These are phyloP conservation scores for Leucoraja ocellata DNA, from an alignment of 2,797 vertebrate species.

Conservation along the genomic window DNA sequence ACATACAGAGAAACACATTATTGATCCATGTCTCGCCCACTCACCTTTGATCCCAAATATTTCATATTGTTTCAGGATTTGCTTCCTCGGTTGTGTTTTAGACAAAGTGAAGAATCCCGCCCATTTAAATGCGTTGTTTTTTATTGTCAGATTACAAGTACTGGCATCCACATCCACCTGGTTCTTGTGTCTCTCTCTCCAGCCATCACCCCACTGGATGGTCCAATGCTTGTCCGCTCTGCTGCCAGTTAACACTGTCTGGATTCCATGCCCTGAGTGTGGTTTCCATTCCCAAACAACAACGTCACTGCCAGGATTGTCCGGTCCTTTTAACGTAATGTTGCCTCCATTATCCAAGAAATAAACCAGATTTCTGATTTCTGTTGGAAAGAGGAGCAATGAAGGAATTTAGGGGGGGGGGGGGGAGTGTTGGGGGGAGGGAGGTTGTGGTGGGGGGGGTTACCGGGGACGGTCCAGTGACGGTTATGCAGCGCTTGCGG, in stretches of 20 bases:
- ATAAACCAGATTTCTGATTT: not conserved
- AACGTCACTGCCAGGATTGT: not conserved
- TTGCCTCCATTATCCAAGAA: not conserved
- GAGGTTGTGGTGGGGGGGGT: too few relatives aligned
- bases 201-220: not conserved
- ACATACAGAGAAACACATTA: too few relatives aligned
- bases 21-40: too few relatives aligned
- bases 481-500: too few relatives aligned
- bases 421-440: too few relatives aligned
- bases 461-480: too few relatives aligned
- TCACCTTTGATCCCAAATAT: too few relatives aligned
- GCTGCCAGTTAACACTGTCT: not conserved
- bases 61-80: too few relatives aligned
- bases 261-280: not conserved
- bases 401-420: not conserved
- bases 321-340: not conserved
- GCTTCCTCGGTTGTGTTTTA: too few relatives aligned
- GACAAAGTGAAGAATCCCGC: too few relatives aligned
- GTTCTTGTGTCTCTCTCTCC: not conserved
- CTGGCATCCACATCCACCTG: fast-evolving
- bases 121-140: not conserved
- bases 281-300: not conserved
- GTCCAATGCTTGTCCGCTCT: too few relatives aligned
- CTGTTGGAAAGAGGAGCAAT: not conserved
- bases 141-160: not conserved